Evolutionary conservation across 2,888 invertebrate genomes (phyloP), one percentile per base, ranked within the genome.

Genomic region (Pherbina coryleti): DNA sequence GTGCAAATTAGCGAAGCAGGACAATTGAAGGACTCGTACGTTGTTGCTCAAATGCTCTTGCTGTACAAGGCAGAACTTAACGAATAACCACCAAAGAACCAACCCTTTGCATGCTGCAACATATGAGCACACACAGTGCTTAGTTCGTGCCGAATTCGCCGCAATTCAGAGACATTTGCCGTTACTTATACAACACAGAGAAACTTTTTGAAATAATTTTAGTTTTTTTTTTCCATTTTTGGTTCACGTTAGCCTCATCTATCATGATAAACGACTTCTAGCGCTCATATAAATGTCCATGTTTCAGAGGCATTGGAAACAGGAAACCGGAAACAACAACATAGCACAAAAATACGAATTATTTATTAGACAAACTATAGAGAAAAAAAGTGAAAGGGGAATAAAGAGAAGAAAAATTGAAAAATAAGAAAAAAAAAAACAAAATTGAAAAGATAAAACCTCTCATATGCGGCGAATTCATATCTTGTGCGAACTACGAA

Each of bases 11-110:
- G 11, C 14, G 60, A 14, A 62, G 51, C 79, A 77, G 77, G 74
- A 78, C 51, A 44, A 76, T 49, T 73, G 79, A 75, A 73, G 78
- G 70, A 76, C 76, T 76, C 73, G 53, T 25, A 11, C 19, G 14
- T 3, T 49, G 49, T 51, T 69, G 28, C 69, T 25, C 51, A n/a
- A 51, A 28, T 25, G 9, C 69, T 69, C 11, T 14, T 31, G 14
- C 3, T 3, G n/a, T 1, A 64, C 2, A 31, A 31, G 5, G n/a
- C 31, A n/a, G 19, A 55, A 64, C 5, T 64, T 11, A 64, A 17
- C 28, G 28, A 11, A 19, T 25, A 3, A 22, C 57, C 3, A 60
- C 22, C 11, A 11, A 28, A n/a, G n/a, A 14, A 11, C 28, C 57
- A 60, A 60, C 57, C 57, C 57, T 60, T 60, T 22, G 57, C 57